These are phyloP conservation scores for Chanos chanos DNA, from an alignment of 2,797 vertebrate genomes.

Conservation along the genomic window DNA sequence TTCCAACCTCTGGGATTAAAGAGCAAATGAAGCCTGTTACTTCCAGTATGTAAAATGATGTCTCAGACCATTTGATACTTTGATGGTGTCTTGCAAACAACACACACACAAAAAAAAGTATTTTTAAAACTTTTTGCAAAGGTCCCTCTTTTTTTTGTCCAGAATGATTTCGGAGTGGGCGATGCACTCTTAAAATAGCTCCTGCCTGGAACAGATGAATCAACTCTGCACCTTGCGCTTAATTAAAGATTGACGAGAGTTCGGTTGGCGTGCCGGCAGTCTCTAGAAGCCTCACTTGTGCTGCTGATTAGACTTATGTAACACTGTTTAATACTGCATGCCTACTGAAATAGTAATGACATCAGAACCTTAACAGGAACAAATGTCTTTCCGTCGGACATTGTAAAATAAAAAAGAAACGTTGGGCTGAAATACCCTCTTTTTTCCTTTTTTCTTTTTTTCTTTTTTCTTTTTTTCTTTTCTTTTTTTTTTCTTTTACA, in stretches of 20 bases:
- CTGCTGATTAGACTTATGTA: constrained; percentile 67
- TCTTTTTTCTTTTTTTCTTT: too few species aligned
- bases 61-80: neutral
- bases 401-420: constrained; percentile 30
- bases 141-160: constrained; percentile 5
- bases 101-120: too few species aligned
- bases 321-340: constrained; percentile 70
- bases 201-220: constrained; percentile 58
- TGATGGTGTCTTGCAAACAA: too few species aligned
- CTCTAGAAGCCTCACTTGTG: constrained; percentile 62
- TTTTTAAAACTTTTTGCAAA: constrained; percentile 4
- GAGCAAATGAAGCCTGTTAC: neutral
- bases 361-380: constrained; percentile 50
- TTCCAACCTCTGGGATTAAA: neutral
- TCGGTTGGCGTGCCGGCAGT: constrained; percentile 52
- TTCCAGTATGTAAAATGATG: neutral
- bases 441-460: too few species aligned
- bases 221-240: constrained; percentile 65
- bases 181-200: constrained; percentile 63
- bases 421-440: too few species aligned
- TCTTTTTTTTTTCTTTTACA: too few species aligned
- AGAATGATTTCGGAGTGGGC: constrained; percentile 49
- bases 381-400: constrained; percentile 48
- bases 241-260: constrained; percentile 75
- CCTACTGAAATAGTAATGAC: constrained; percentile 62